These are phyloP conservation scores for Pterocles burchelli DNA, from an alignment of 2,113 vertebrate species.

Conservation along the genomic window DNA sequence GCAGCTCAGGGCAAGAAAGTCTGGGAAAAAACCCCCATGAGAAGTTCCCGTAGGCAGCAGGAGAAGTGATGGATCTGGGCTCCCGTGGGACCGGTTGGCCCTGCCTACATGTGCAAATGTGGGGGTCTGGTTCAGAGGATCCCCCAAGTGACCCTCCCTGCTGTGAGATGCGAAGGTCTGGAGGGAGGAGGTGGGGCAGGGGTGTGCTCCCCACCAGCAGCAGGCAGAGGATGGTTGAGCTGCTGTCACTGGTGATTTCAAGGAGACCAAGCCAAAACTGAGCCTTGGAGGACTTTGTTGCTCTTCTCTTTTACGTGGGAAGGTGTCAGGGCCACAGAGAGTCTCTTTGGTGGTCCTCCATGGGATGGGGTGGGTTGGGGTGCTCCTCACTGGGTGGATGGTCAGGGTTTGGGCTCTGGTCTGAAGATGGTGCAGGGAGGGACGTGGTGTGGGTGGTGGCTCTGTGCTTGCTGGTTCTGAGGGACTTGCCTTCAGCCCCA, in stretches of 20 bases:
- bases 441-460: rapidly evolving
- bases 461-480: neutral
- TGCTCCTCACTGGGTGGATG: rapidly evolving
- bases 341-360: neutral
- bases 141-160: too few species aligned
- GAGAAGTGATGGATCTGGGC: rapidly evolving
- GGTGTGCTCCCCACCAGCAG: rapidly evolving
- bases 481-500: neutral
- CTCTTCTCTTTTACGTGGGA: neutral
- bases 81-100: neutral
- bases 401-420: neutral
- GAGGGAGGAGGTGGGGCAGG: neutral
- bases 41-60: rapidly evolving
- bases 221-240: neutral
- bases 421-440: neutral
- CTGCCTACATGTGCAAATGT: neutral
- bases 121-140: neutral
- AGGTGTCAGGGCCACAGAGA: rapidly evolving
- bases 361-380: too few species aligned
- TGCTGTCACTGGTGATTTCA: neutral
- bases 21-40: neutral
- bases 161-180: neutral
- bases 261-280: neutral
- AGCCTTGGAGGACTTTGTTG: neutral
- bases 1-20: neutral